A percentile compares a stretch with the other conserved stretches of the same genome.
These are phyloP conservation scores for Phocides pigmalion DNA, from an alignment of 1,140 invertebrate genomes.

Conservation along the genomic window DNA sequence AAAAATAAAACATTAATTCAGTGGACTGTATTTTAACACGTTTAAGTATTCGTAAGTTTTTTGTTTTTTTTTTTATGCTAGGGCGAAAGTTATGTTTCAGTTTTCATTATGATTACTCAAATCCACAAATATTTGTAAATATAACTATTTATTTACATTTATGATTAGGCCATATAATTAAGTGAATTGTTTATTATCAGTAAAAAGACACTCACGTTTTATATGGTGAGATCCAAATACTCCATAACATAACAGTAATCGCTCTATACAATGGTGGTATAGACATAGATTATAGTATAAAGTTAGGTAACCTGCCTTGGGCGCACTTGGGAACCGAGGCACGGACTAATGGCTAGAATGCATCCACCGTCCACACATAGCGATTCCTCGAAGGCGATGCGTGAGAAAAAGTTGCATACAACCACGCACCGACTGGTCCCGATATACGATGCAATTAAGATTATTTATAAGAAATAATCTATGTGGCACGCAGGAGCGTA, in stretches of 20 bases:
- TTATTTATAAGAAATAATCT: slow-evolving; percentile 13
- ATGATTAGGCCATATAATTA: too few species aligned
- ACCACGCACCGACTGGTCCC: slow-evolving; percentile 4
- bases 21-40: too few species aligned
- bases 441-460: slow-evolving; percentile 14
- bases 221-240: too few species aligned
- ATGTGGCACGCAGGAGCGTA: not conserved
- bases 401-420: slow-evolving; percentile 18
- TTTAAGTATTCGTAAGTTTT: too few species aligned
- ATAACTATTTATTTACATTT: too few species aligned
- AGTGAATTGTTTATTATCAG: too few species aligned
- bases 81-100: too few species aligned
- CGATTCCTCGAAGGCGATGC: slow-evolving; percentile 13
- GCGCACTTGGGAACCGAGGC: slow-evolving; percentile 8
- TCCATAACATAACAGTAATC: not conserved
- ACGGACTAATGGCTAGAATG: slow-evolving; percentile 16
- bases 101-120: too few species aligned
- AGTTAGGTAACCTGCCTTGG: not conserved
- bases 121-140: too few species aligned
- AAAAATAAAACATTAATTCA: too few species aligned
- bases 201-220: too few species aligned
- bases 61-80: too few species aligned
- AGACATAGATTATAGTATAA: not conserved
- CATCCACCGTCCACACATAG: not conserved
- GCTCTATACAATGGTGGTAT: not conserved